Evolutionary conservation across 2,888 invertebrate species (phyloP), one percentile per base, ranked within the genome.

Genomic region (Alsophila aescularia): DNA sequence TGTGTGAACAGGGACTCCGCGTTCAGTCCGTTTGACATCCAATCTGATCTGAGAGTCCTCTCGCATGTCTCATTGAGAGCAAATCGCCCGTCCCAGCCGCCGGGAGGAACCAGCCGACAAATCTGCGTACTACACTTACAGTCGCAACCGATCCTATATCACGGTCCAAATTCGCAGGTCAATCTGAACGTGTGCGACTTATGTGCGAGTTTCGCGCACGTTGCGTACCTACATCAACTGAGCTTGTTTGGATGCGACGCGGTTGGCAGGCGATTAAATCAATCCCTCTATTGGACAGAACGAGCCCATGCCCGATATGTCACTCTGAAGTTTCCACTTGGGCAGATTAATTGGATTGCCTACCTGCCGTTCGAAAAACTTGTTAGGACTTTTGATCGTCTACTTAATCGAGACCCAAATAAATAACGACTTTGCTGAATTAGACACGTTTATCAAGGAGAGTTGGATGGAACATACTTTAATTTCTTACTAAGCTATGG

Each of bases 31-130:
- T 62, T 70, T 81, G 87, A 83, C 86, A 85, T 82, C 81, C 85
- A 87, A 90, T 90, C 85, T 81, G 72, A 58, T 75, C 75, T 65
- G 71, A 89, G 88, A 67, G 75, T 78, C 72, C 87, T 87, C 73
- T 58, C 73, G 78, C 75, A 76, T 77, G 79, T 77, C 79, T 79
- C 82, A 81, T 85, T 85, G 84, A 86, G 77, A 78, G 74, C 81
- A 81, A 88, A 85, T 85, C 82, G 78, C 68, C 73, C 70, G 76
- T n/a, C n/a, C n/a, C n/a, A n/a, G n/a, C n/a, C n/a, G 62, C 62
- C 55, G 41, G 49, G 58, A 61, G 67, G 66, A 64, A 66, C 53
- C 49, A 55, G 42, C 60, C 65, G 64, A 57, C 62, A 64, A 72
- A 73, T 70, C 70, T 71, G 57, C 60, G 61, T 58, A 69, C 64